phyloP scores from a whole-genome alignment of 1,140 invertebrate species.

The Drosophila albomicans region DNA sequence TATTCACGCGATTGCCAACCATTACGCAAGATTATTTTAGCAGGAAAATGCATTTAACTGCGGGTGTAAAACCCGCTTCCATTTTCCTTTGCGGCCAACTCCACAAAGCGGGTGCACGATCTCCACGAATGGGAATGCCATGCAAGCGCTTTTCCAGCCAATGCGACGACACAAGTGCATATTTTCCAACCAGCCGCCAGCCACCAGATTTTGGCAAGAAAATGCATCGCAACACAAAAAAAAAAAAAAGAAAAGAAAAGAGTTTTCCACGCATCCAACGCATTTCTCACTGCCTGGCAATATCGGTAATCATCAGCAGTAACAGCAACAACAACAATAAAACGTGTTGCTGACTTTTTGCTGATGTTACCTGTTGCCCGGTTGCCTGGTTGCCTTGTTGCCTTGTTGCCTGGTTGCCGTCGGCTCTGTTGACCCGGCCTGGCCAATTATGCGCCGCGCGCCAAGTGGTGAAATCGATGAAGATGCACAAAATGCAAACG shows the following conservation, averaged over 20 bases:
- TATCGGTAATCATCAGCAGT: constrained; percentile 75
- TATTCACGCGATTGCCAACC: neutral
- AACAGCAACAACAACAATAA: constrained; percentile 33
- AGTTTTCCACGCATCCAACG: constrained; percentile 73
- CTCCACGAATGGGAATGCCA: constrained; percentile 36
- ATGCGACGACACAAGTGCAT: constrained; percentile 22
- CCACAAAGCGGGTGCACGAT: constrained; percentile 38
- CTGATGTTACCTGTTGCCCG: constrained; percentile 26
- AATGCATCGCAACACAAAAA: constrained; percentile 36
- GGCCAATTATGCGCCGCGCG: constrained; percentile 78
- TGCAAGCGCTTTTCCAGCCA: constrained; percentile 13
- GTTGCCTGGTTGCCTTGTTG: constrained; percentile 30
- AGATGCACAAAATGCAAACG: constrained; percentile 82
- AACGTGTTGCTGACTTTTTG: constrained; percentile 31
- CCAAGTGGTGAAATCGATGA: constrained; percentile 82
- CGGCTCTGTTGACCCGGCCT: constrained; percentile 56
- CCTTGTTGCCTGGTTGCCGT: constrained; percentile 29
- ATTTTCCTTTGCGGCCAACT: constrained; percentile 12
- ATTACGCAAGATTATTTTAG: neutral
- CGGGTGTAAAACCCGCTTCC: constrained; percentile 35
- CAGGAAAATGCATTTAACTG: constrained; percentile 16
- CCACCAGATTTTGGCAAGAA: constrained; percentile 63
- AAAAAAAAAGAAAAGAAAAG: constrained; percentile 43
- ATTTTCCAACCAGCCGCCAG: constrained; percentile 11
- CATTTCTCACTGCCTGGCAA: constrained; percentile 74